Conservation (phyloP, 2,888 invertebrate genomes). For the Lamproptera curius region DNA sequence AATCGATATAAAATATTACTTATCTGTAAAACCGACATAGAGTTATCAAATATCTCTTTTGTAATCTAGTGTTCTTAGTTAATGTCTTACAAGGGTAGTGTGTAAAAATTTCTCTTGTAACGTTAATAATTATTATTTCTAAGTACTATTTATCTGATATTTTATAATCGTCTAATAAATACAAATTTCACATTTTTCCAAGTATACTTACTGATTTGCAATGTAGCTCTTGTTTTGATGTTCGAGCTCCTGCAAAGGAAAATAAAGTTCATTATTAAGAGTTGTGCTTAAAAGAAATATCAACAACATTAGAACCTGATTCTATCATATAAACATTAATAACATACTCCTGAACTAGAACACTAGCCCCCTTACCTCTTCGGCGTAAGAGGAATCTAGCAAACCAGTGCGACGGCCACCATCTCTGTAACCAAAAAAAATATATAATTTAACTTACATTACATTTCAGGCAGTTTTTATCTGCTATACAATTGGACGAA, state of each 20-base stretch:
- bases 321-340: no score
- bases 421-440: constrained; percentile 29
- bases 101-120: not conserved
- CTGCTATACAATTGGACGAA: no score
- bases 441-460: no score
- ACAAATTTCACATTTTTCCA: no score
- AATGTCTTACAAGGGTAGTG: not conserved
- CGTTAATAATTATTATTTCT: not conserved
- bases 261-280: no score
- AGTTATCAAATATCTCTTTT: not conserved
- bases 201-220: constrained; percentile 52
- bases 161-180: not conserved
- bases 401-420: constrained; percentile 41
- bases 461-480: no score
- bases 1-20: no score
- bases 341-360: no score
- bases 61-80: not conserved
- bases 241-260: constrained; percentile 36
- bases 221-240: constrained; percentile 44
- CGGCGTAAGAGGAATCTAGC: constrained; percentile 29
- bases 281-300: no score
- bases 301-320: no score
- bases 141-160: not conserved
- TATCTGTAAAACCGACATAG: no score
- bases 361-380: constrained; percentile 37